Conservation (phyloP, 2,113 vertebrate genomes). For the Pyxicephalus adspersus region DNA sequence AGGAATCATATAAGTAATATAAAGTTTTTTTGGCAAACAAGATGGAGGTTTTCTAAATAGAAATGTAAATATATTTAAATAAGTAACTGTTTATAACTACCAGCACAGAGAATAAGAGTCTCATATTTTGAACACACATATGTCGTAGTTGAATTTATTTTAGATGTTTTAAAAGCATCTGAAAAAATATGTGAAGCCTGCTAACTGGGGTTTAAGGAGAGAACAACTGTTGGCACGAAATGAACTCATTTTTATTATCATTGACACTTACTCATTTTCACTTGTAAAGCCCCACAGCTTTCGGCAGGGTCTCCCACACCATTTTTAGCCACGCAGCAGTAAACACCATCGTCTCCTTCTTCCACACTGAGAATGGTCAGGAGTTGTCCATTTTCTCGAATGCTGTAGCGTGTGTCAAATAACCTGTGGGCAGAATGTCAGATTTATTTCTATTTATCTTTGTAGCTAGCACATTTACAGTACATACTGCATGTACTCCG, state of each 20-base stretch:
- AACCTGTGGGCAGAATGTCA: constrained; percentile 71
- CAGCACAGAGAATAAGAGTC: no score
- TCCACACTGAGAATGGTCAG: constrained; percentile 87
- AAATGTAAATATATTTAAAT: no score
- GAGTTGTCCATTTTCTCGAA: constrained; percentile 88
- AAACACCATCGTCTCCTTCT: constrained; percentile 90
- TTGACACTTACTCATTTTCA: constrained; percentile 94
- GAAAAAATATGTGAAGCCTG: neutral
- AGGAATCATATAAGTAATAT: no score
- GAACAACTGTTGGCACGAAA: neutral
- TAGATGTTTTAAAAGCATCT: constrained; percentile 4
- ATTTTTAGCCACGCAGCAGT: constrained; percentile 89
- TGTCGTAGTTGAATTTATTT: neutral
- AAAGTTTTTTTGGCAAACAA: no score
- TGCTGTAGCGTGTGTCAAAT: constrained; percentile 88
- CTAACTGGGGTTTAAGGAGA: constrained; percentile 14
- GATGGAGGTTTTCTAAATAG: no score
- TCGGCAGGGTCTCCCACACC: constrained; percentile 84
- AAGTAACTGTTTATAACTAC: no score
- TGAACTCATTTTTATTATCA: constrained; percentile 10
- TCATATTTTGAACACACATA: neutral
- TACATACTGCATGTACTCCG: no score
- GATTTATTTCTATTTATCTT: neutral
- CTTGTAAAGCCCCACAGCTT: constrained; percentile 94
- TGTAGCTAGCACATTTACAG: no score